Percentiles rank a stretch among this genome's conserved stretches.
phyloP scores from a whole-genome alignment of 2,888 invertebrate species.

The Taenaris catops region DNA sequence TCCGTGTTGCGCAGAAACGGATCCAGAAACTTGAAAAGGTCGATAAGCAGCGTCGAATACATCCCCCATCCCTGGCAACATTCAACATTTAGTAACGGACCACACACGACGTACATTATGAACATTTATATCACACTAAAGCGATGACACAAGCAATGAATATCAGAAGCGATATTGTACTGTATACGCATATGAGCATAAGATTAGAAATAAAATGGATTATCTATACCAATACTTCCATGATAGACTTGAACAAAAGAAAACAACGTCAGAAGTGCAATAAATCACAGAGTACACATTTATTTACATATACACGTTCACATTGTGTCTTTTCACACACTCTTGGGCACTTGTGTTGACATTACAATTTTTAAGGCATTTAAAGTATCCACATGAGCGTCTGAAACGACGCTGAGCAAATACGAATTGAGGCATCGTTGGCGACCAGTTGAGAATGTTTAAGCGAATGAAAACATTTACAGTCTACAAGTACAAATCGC shows the following conservation, averaged over 20 bases:
- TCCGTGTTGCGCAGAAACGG: constrained; percentile 99
- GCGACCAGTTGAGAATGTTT: too few species aligned
- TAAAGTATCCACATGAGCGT: too few species aligned
- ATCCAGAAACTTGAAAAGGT: constrained; percentile 97
- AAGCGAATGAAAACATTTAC: too few species aligned
- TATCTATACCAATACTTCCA: constrained; percentile 25
- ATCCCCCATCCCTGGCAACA: constrained; percentile 91
- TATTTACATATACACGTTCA: constrained; percentile 7
- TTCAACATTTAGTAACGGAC: constrained; percentile 13
- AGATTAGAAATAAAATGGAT: too few species aligned
- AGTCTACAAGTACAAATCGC: constrained; percentile 2
- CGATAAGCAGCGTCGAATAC: constrained; percentile 97
- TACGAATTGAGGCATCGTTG: constrained; percentile 4
- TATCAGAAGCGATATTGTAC: constrained; percentile 20
- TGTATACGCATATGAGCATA: too few species aligned
- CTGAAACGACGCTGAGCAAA: too few species aligned
- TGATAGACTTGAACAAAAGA: constrained; percentile 24
- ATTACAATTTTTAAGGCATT: too few species aligned
- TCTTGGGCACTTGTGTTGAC: constrained; percentile 1
- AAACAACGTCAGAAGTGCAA: constrained; percentile 21
- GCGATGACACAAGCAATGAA: constrained; percentile 23
- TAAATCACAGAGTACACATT: constrained; percentile 11
- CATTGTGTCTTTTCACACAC: constrained; percentile 19
- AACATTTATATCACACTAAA: too few species aligned
- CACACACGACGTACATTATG: too few species aligned